These are phyloP conservation scores for Cosmia pyralina DNA, from an alignment of 2,888 invertebrate species.

Conservation along the genomic window DNA sequence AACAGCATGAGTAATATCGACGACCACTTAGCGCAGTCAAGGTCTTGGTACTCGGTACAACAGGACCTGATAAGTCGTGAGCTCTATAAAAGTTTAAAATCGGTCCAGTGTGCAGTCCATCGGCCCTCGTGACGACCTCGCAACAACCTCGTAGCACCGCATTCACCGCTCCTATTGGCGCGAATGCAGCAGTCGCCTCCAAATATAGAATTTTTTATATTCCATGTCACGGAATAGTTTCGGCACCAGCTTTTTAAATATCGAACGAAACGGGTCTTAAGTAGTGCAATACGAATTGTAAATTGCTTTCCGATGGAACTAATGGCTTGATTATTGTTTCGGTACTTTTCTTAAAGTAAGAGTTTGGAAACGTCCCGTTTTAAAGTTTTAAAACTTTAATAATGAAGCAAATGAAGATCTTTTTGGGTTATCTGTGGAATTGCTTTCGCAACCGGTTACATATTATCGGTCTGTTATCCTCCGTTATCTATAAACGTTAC, in stretches of 20 bases:
- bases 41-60: slow-evolving; percentile 58
- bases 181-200: slow-evolving; percentile 83
- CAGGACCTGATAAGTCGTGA: slow-evolving; percentile 67
- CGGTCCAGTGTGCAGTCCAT: slow-evolving; percentile 69
- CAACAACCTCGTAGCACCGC: slow-evolving; percentile 81
- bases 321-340: slow-evolving; percentile 66
- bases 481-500: slow-evolving; percentile 46
- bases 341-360: slow-evolving; percentile 54
- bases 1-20: slow-evolving; percentile 61
- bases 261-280: slow-evolving; percentile 70
- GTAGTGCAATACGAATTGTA: slow-evolving; percentile 74
- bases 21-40: slow-evolving; percentile 66
- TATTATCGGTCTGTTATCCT: slow-evolving; percentile 11
- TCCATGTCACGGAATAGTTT: slow-evolving; percentile 77
- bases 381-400: slow-evolving; percentile 31
- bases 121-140: slow-evolving; percentile 84
- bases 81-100: slow-evolving; percentile 69
- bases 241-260: slow-evolving; percentile 67
- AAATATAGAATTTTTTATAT: slow-evolving; percentile 84
- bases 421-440: slow-evolving; percentile 40
- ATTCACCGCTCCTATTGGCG: slow-evolving; percentile 86
- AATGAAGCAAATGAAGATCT: slow-evolving; percentile 15
- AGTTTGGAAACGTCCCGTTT: slow-evolving; percentile 51
- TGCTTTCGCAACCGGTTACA: slow-evolving; percentile 36
- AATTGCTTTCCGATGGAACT: slow-evolving; percentile 66